Evolutionary conservation across 2,113 vertebrate species (phyloP).

Genomic region (Semnornis frantzii): DNA sequence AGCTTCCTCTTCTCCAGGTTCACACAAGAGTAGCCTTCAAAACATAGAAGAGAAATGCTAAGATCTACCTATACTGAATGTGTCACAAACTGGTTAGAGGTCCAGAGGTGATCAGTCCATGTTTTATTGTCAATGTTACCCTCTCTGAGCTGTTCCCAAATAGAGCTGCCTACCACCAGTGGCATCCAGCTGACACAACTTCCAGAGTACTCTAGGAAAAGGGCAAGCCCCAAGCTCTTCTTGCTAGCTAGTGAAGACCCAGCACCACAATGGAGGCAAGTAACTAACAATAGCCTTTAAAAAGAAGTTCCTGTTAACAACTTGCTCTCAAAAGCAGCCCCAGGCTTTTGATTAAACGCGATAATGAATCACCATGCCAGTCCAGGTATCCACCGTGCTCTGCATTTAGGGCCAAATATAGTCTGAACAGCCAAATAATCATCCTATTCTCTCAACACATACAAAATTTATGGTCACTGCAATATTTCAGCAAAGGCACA

Average conservation of each 20-base stretch:
- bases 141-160: background rate
- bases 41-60: background rate
- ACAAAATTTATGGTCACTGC: background rate
- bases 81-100: background rate
- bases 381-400: background rate
- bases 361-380: background rate
- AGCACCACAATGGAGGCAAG: background rate
- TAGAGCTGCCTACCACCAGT: background rate
- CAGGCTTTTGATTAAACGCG: background rate
- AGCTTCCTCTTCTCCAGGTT: no score
- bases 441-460: background rate
- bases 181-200: background rate
- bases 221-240: background rate
- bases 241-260: background rate
- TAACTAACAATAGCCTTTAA: background rate
- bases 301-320: background rate
- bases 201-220: background rate
- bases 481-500: conserved; percentile 6
- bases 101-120: no score
- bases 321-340: background rate
- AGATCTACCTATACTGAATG: background rate
- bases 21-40: background rate
- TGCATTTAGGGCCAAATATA: background rate
- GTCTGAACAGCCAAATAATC: background rate
- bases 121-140: fast-evolving